phyloP scores from a whole-genome alignment of 2,797 vertebrate species.

The Oophaga sylvatica region DNA sequence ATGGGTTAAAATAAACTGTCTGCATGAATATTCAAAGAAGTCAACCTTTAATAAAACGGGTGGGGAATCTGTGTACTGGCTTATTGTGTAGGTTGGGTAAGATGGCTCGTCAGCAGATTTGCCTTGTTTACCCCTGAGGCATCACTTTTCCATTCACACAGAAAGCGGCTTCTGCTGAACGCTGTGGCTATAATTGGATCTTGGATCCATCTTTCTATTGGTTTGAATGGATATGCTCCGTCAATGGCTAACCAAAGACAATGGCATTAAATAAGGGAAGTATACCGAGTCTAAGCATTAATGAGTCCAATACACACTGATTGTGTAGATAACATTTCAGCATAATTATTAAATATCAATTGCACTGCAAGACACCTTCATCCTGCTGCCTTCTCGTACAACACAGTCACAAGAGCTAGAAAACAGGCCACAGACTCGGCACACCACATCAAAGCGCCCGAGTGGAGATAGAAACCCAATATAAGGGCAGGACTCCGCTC shows the following conservation, averaged over 20 bases:
- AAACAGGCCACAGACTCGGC: neutral
- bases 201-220: conserved; percentile 15
- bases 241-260: neutral
- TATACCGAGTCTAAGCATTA: conserved; percentile 7
- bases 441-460: neutral
- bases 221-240: conserved; percentile 13
- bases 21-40: neutral
- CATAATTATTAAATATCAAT: conserved; percentile 52
- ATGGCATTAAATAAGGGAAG: neutral
- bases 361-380: conserved; percentile 34
- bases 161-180: neutral
- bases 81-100: neutral
- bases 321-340: conserved; percentile 14
- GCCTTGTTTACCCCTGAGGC: conserved; percentile 22
- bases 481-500: neutral
- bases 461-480: neutral
- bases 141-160: conserved; percentile 20
- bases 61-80: neutral
- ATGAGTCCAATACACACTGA: conserved; percentile 17
- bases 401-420: conserved; percentile 15
- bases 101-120: neutral
- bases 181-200: neutral
- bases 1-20: neutral
- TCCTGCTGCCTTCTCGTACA: conserved; percentile 8
- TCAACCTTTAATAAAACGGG: conserved; percentile 13